Conservation (phyloP, 1,140 invertebrate species). For the Vollenhovia emeryi region DNA sequence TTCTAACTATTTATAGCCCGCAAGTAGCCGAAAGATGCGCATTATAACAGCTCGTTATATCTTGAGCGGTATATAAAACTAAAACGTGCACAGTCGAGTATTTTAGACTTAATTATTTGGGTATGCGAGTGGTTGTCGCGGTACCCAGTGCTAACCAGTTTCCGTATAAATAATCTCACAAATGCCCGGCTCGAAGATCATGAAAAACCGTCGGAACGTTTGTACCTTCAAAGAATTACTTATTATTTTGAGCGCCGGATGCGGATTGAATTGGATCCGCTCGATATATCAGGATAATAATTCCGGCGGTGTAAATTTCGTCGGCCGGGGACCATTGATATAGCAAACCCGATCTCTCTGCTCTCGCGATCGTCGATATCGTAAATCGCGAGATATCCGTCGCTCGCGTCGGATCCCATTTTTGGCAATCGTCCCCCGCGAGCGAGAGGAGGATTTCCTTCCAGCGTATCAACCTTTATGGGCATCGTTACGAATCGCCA, state of each 20-base stretch:
- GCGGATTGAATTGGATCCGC: constrained; percentile 9
- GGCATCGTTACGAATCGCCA: constrained; percentile 71
- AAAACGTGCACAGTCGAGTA: not conserved
- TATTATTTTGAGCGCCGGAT: constrained; percentile 24
- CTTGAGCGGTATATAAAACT: not conserved
- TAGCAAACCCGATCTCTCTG: not conserved
- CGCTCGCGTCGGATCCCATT: constrained; percentile 40
- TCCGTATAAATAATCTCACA: not conserved
- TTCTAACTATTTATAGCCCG: constrained; percentile 20
- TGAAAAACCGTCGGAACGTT: not conserved
- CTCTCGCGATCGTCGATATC: constrained; percentile 50
- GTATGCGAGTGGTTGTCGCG: no score
- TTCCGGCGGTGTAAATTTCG: not conserved
- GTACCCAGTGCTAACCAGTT: not conserved
- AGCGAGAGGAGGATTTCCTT: not conserved
- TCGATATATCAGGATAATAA: constrained; percentile 44
- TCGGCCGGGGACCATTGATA: not conserved
- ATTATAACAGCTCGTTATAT: not conserved
- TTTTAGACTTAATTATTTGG: not conserved
- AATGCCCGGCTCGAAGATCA: not conserved
- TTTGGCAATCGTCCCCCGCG: constrained; percentile 44
- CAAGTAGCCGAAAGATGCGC: not conserved
- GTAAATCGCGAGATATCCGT: constrained; percentile 58
- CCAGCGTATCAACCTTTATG: constrained; percentile 62
- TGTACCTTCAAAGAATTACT: not conserved